phyloP scores from a whole-genome alignment of 2,888 invertebrate genomes.

The Calliopum simillimum region DNA sequence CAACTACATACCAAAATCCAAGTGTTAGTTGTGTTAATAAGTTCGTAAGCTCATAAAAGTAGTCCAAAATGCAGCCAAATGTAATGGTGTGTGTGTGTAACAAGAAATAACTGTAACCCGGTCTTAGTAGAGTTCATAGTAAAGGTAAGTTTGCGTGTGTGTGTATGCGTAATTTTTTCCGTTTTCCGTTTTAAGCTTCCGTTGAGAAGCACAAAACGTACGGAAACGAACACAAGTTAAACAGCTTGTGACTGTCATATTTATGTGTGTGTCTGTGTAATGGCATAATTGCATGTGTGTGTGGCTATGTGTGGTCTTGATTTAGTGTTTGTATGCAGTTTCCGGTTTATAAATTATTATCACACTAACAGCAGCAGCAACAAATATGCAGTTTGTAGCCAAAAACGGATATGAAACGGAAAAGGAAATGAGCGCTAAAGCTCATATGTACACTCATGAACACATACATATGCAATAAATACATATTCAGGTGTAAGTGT shows the following conservation, averaged over 20 bases:
- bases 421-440: conserved; percentile 25
- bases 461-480: not conserved
- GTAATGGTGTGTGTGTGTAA: not conserved
- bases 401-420: conserved; percentile 24
- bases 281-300: not conserved
- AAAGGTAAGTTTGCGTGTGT: not conserved
- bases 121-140: no score
- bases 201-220: not conserved
- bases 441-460: not conserved
- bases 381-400: conserved; percentile 3
- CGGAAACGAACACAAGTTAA: conserved; percentile 12
- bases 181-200: conserved; percentile 14
- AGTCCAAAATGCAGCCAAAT: not conserved
- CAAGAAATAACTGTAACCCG: no score
- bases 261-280: not conserved
- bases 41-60: conserved; percentile 6
- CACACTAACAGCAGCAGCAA: conserved; percentile 33
- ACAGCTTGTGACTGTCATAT: conserved; percentile 10
- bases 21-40: conserved; percentile 14
- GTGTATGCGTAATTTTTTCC: conserved; percentile 6
- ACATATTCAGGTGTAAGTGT: conserved; percentile 8
- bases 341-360: conserved; percentile 43
- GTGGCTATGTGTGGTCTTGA: conserved; percentile 9
- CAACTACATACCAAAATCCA: conserved; percentile 3
- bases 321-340: conserved; percentile 34